Conservation (phyloP, 2,888 invertebrate species). For the Phalera bucephala region DNA sequence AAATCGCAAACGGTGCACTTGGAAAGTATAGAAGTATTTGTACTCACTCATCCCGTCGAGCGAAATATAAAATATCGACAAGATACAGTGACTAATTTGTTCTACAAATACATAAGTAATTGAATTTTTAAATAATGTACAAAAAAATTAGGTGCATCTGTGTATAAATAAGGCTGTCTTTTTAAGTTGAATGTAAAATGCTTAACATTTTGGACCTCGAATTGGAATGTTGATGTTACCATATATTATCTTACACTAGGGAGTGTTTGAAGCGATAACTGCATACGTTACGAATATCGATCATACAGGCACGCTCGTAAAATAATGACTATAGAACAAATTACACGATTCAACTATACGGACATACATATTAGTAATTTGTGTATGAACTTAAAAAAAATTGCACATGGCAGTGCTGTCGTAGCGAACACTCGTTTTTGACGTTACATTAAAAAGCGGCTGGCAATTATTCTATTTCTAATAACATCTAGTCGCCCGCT, state of each 20-base stretch:
- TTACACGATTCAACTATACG: slow-evolving; percentile 60
- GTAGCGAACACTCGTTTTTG: slow-evolving; percentile 73
- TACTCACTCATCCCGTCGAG: slow-evolving; percentile 32
- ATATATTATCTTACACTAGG: slow-evolving; percentile 45
- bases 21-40: slow-evolving; percentile 27
- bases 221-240: slow-evolving; percentile 71
- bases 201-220: slow-evolving; percentile 68
- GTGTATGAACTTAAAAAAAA: slow-evolving; percentile 62
- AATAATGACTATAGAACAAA: slow-evolving; percentile 69
- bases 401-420: slow-evolving; percentile 81
- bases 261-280: slow-evolving; percentile 50
- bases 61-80: slow-evolving; percentile 27
- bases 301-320: slow-evolving; percentile 61
- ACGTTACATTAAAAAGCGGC: slow-evolving; percentile 75
- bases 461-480: slow-evolving; percentile 79
- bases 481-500: slow-evolving; percentile 69
- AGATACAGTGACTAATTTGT: slow-evolving; percentile 38
- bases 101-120: slow-evolving; percentile 31
- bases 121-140: slow-evolving; percentile 29
- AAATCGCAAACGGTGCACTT: slow-evolving; percentile 69
- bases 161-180: slow-evolving; percentile 44
- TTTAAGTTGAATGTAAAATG: slow-evolving; percentile 45
- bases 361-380: slow-evolving; percentile 61
- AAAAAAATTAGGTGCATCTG: slow-evolving; percentile 34
- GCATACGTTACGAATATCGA: slow-evolving; percentile 57